phyloP scores from a whole-genome alignment of 92 coral and sea anemone species.

The Chrysogorgia sp. region DNA sequence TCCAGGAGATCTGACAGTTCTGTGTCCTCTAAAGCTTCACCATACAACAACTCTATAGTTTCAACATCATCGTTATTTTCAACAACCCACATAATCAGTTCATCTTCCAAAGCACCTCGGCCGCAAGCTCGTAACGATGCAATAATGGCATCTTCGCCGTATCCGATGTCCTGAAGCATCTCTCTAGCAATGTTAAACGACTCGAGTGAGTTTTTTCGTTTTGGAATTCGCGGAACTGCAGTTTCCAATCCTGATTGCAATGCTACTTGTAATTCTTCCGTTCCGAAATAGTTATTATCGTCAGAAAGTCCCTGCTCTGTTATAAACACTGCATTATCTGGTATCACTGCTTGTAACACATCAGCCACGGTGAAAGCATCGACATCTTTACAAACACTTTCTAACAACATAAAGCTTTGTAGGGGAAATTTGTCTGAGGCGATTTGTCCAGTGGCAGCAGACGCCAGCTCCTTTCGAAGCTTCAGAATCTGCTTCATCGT shows the following conservation, averaged over 20 bases:
- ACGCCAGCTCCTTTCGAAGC: constrained; percentile 71
- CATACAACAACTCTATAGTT: constrained; percentile 51
- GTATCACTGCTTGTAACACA: constrained; percentile 1
- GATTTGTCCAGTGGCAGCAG: constrained; percentile 41
- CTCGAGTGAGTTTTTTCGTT: constrained; percentile 43
- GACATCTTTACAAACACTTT: constrained; percentile 70
- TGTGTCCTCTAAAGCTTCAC: constrained; percentile 65
- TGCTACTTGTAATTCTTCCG: neutral
- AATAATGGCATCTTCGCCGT: constrained; percentile 66
- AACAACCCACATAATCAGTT: constrained; percentile 71
- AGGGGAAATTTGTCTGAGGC: constrained; percentile 45
- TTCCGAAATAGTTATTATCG: constrained; percentile 3
- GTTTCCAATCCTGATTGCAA: constrained; percentile 2
- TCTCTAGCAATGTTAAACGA: constrained; percentile 51
- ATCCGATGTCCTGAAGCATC: constrained; percentile 51
- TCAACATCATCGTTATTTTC: constrained; percentile 48
- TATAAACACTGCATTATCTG: constrained; percentile 4
- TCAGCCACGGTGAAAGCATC: constrained; percentile 55
- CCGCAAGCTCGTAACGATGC: constrained; percentile 79
- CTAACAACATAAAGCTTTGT: constrained; percentile 70
- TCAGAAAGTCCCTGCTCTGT: constrained; percentile 12
- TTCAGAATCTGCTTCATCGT: constrained; percentile 79
- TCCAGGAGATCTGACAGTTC: constrained; percentile 44
- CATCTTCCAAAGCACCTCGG: constrained; percentile 53
- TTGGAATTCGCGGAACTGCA: constrained; percentile 1